Evolutionary conservation across 92 coral and sea anemone genomes (phyloP).

Genomic region (Hydrozoanthus gracilis): DNA sequence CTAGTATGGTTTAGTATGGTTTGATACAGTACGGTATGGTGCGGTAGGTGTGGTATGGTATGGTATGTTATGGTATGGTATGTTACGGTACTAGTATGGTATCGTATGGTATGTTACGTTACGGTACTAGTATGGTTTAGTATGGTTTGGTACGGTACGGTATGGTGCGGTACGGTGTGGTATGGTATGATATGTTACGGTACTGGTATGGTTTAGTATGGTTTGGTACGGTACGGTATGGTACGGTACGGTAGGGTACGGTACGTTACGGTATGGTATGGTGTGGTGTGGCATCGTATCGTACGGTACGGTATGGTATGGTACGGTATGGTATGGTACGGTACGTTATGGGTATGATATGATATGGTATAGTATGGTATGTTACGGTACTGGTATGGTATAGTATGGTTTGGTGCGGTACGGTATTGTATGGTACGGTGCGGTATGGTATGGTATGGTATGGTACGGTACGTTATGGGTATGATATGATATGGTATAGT

Average conservation of each 20-base stretch:
- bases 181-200: neutral
- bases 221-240: constrained; percentile 13
- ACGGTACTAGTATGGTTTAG: neutral
- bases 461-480: neutral
- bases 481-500: neutral
- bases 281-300: neutral
- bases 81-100: neutral
- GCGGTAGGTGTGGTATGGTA: neutral
- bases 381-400: neutral
- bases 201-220: neutral
- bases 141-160: constrained; percentile 11
- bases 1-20: neutral
- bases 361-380: neutral
- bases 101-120: neutral
- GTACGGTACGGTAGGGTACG: constrained; percentile 10
- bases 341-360: neutral
- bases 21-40: neutral
- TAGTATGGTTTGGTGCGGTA: neutral
- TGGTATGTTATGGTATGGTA: neutral
- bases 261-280: constrained; percentile 11
- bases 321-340: constrained; percentile 18
- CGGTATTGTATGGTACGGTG: neutral
- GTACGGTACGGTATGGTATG: neutral
- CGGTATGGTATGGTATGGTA: neutral
- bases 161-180: neutral